Evolutionary conservation across 2,113 vertebrate genomes (phyloP).

Genomic region (Notarius quadriscutis): DNA sequence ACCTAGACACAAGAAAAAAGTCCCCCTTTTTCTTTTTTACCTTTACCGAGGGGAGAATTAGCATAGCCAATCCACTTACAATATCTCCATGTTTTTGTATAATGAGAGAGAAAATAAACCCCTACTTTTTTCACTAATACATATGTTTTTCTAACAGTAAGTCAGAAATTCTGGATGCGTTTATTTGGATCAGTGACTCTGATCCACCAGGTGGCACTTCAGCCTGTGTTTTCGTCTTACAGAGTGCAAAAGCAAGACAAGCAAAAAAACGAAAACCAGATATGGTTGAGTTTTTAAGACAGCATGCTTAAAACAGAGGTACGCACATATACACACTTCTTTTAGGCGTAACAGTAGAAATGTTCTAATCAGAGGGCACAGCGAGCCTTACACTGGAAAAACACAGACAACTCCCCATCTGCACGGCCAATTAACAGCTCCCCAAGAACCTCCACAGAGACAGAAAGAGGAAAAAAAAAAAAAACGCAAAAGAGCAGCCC

Average conservation of each 20-base stretch:
- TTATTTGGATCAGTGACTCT: not conserved
- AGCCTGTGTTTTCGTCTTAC: not conserved
- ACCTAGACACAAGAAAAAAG: not conserved
- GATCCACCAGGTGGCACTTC: constrained; percentile 34
- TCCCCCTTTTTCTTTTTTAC: no score
- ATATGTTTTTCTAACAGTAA: not conserved
- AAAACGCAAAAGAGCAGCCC: not conserved
- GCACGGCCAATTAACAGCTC: constrained; percentile 30
- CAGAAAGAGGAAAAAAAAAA: not conserved
- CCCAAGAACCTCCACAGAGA: not conserved
- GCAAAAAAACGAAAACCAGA: not conserved
- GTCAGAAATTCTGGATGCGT: not conserved
- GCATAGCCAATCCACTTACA: not conserved
- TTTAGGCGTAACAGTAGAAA: not conserved
- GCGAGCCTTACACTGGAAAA: not conserved
- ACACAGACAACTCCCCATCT: constrained; percentile 24
- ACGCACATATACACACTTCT: not conserved
- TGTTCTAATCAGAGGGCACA: constrained; percentile 20
- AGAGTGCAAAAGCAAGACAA: not conserved
- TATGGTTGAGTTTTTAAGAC: not conserved
- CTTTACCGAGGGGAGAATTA: not conserved
- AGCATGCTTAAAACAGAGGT: not conserved
- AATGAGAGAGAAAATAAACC: not conserved
- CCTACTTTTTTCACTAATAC: not conserved
- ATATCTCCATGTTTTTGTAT: not conserved